Evolutionary conservation across 1,140 invertebrate genomes (phyloP).

Genomic region (Heliconius melpomene): DNA sequence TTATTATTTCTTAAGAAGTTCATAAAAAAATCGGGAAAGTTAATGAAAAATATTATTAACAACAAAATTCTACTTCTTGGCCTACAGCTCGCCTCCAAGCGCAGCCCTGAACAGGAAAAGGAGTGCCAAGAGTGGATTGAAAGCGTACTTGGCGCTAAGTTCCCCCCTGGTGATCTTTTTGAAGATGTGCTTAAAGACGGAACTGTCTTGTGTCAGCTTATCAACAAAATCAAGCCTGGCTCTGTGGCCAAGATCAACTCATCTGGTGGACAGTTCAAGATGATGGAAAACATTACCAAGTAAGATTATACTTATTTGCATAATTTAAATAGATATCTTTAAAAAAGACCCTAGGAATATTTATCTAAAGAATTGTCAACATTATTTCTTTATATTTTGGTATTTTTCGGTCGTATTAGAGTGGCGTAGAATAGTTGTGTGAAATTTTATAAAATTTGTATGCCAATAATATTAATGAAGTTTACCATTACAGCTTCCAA

Average conservation of each 20-base stretch:
- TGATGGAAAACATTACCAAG: constrained; percentile 98
- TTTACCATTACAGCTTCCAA: constrained; percentile 88
- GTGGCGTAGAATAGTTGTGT: no score
- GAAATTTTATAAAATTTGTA: neutral
- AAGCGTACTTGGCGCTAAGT: constrained; percentile 90
- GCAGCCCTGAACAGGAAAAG: constrained; percentile 92
- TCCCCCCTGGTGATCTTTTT: constrained; percentile 87
- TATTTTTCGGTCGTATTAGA: no score
- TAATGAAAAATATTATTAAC: neutral
- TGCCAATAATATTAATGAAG: neutral
- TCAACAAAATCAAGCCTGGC: constrained; percentile 93
- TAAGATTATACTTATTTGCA: no score
- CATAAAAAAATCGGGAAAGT: neutral
- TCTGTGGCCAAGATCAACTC: constrained; percentile 92
- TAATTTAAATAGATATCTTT: no score
- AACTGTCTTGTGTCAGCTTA: constrained; percentile 93
- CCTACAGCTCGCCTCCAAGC: constrained; percentile 91
- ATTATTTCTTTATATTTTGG: no score
- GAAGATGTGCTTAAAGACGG: constrained; percentile 94
- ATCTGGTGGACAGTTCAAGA: constrained; percentile 94
- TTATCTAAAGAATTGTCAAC: neutral
- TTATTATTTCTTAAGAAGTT: neutral
- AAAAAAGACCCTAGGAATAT: neutral
- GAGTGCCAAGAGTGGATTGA: constrained; percentile 97
- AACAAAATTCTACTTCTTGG: neutral